Percentiles rank a stretch among this genome's conserved stretches.
These are phyloP conservation scores for Tympanoctomys barrerae DNA, from an alignment of 2,797 vertebrate species.

Conservation along the genomic window DNA sequence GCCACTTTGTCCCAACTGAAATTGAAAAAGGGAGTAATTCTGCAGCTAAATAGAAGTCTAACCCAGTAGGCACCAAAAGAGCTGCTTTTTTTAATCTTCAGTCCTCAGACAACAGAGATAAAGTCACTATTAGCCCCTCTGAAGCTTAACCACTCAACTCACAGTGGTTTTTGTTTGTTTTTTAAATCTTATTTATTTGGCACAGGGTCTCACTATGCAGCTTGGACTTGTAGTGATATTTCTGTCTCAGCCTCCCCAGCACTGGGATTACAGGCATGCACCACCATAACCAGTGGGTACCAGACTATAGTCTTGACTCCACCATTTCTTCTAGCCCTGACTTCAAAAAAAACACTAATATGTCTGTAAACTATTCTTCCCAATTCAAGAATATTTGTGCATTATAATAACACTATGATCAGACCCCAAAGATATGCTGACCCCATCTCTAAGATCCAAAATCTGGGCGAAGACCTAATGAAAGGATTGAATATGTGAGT, in stretches of 20 bases:
- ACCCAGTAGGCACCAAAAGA: not conserved
- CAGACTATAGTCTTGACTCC: not conserved
- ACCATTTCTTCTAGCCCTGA: not conserved
- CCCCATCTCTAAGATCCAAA: not conserved
- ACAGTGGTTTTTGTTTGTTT: not conserved
- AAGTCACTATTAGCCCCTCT: not conserved
- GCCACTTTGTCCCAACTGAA: constrained; percentile 24
- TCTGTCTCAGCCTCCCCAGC: too few relatives aligned
- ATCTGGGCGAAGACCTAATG: not conserved
- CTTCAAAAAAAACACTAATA: not conserved
- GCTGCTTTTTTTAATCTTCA: not conserved
- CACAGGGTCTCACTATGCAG: too few relatives aligned
- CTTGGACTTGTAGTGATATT: too few relatives aligned
- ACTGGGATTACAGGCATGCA: not conserved
- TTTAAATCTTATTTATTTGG: too few relatives aligned
- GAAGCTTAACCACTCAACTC: not conserved
- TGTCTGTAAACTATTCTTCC: not conserved
- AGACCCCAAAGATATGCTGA: not conserved
- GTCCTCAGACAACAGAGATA: not conserved
- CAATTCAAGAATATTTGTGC: not conserved
- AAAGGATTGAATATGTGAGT: not conserved
- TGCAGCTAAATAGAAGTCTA: constrained; percentile 50
- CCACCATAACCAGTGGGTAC: not conserved
- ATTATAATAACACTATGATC: not conserved
- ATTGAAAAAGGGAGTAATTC: constrained; percentile 46